Conservation (phyloP, 2,888 invertebrate species). For the Trachelus tabidus region DNA sequence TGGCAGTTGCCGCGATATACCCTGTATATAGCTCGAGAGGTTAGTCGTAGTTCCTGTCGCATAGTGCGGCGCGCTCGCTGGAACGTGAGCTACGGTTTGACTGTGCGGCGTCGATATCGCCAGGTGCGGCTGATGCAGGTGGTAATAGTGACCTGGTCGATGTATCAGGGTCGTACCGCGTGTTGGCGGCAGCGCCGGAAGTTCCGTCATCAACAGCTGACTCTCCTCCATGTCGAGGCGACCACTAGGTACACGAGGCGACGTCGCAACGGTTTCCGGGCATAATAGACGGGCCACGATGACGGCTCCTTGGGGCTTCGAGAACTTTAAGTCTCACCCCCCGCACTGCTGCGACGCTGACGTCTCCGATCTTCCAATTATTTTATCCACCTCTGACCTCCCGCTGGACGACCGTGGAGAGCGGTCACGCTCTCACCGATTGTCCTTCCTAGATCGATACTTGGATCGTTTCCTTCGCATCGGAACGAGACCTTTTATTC, state of each 20-base stretch:
- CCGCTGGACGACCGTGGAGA: slow-evolving; percentile 12
- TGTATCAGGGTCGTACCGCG: slow-evolving; percentile 65
- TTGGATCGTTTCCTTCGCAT: slow-evolving; percentile 5
- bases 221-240: slow-evolving; percentile 68
- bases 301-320: not conserved
- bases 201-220: slow-evolving; percentile 71
- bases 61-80: slow-evolving; percentile 37
- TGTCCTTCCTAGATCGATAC: slow-evolving; percentile 15
- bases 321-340: not conserved
- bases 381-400: slow-evolving; percentile 5
- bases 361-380: slow-evolving; percentile 13
- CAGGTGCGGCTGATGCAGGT: slow-evolving; percentile 65
- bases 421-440: not conserved
- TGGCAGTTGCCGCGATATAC: slow-evolving; percentile 59
- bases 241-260: not conserved
- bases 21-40: slow-evolving; percentile 37
- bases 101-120: slow-evolving; percentile 51
- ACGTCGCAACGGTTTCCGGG: slow-evolving; percentile 9
- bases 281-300: slow-evolving; percentile 18
- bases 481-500: not conserved
- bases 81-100: slow-evolving; percentile 56
- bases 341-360: slow-evolving; percentile 6
- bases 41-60: slow-evolving; percentile 32
- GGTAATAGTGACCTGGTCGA: slow-evolving; percentile 68
- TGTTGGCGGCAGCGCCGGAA: slow-evolving; percentile 70